Base-by-base conservation (phyloP, 2,797 vertebrate species). In the Mionectes olivaceus region DNA sequence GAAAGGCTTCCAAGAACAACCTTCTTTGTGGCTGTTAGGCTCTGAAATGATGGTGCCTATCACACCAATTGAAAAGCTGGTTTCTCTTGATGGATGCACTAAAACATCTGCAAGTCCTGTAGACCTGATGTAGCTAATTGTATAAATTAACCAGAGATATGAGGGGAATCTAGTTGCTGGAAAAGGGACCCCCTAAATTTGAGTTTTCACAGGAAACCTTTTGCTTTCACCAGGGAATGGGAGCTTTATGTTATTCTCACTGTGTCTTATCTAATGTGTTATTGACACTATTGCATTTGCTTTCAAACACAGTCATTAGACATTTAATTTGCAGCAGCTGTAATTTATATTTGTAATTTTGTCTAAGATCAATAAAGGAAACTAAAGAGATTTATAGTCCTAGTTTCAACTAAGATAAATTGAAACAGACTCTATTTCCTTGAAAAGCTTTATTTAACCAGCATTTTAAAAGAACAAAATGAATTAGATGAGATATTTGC, bases 311-410 rank as follows among this genome's bases (percentile, higher is more conserved):
- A 81, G 89, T 92, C 93, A 91, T 92, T 91, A 94, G 83, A 82
- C 70, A 59, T 93, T 96, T 94, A 68, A 87, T 94, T 96, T 96
- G 93, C 93, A 92, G 91, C 89, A 73, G 65, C 77, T 83, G 83
- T 93, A 96, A 96, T 92, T 96, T 97, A 97, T 95, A 94, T 94
- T 95, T 94, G 94, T 89, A 91, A 96, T 97, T 97, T 97, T 88
- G 92, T 82, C 59, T 82, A 73, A 90, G 93, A 96, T 98, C 96
- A 84, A 96, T 97, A 96, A 94, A 95, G 81, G 88, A 95, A 95
- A 94, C 46, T 24, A 74, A 89, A 70, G 69, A 90, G 94, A 94
- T 95, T 96, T 90, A 96, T 93, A 93, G 67, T 46, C 94, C 93
- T 77, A 83, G 65, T 96, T 96, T 96, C 74, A 89, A 74, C 75